These are phyloP conservation scores for Synanthedon vespiformis DNA, from an alignment of 2,888 invertebrate genomes.

Conservation along the genomic window DNA sequence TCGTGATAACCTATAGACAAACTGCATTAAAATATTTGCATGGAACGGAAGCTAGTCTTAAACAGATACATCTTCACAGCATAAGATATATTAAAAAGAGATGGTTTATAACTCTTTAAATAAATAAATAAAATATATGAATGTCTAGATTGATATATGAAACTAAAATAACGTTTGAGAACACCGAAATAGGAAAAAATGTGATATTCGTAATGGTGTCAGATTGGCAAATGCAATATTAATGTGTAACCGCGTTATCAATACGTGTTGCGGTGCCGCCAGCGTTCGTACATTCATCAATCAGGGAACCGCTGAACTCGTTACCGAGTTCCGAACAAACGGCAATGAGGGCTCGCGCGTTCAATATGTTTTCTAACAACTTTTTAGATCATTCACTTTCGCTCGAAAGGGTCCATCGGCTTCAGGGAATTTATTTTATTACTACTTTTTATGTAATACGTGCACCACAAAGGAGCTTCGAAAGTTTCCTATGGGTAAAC, in stretches of 20 bases:
- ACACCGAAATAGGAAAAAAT: background rate
- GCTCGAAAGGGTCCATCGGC: conserved; percentile 28
- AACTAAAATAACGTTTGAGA: background rate
- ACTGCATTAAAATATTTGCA: too few species aligned
- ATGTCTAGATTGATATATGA: background rate
- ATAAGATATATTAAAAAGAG: too few species aligned
- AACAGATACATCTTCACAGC: too few species aligned
- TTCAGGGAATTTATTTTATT: conserved; percentile 10
- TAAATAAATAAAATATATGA: too few species aligned
- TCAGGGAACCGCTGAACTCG: conserved; percentile 58
- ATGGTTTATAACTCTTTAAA: too few species aligned
- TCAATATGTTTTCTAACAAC: conserved; percentile 50
- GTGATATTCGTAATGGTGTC: background rate
- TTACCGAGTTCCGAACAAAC: conserved; percentile 54
- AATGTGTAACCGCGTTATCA: conserved; percentile 42
- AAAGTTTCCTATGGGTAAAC: conserved; percentile 8
- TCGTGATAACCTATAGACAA: too few species aligned
- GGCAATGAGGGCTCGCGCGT: conserved; percentile 38
- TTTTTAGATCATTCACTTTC: conserved; percentile 65
- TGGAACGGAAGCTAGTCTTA: too few species aligned
- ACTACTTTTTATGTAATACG: conserved; percentile 8
- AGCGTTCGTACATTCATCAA: conserved; percentile 43
- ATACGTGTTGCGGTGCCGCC: conserved; percentile 28
- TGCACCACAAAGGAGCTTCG: conserved; percentile 13
- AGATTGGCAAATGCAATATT: conserved; percentile 24